A percentile compares a stretch with the other conserved stretches of the same genome.
Evolutionary conservation across 2,797 vertebrate species (phyloP).

Genomic region (Ptychobarbus kaznakovi): DNA sequence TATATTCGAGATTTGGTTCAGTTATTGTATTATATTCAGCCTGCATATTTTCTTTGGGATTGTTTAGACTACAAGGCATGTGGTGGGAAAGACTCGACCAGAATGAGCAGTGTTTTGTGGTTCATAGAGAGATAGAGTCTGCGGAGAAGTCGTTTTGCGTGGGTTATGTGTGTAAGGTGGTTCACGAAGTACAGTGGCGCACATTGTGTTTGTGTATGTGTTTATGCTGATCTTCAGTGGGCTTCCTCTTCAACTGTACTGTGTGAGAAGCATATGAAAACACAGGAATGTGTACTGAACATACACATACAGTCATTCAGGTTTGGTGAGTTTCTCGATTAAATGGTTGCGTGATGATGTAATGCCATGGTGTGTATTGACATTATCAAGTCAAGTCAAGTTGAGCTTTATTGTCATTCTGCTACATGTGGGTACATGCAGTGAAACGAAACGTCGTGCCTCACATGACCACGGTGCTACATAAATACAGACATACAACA

Average conservation of each 20-base stretch:
- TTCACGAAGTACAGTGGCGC: conserved; percentile 5
- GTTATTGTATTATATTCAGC: not conserved
- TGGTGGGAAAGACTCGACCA: not conserved
- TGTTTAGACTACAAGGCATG: not conserved
- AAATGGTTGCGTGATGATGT: conserved; percentile 62
- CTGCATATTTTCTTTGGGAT: not conserved
- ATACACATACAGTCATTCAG: conserved; percentile 71
- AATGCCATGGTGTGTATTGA: not conserved
- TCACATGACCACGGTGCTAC: too few relatives aligned
- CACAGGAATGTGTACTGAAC: conserved; percentile 72
- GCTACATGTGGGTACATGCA: too few relatives aligned
- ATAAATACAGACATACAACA: too few relatives aligned
- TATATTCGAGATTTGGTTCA: not conserved
- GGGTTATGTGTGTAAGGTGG: not conserved
- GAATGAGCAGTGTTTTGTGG: not conserved
- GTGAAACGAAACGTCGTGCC: too few relatives aligned
- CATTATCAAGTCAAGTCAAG: not conserved
- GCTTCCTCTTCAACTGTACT: conserved; percentile 20
- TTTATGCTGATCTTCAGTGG: not conserved
- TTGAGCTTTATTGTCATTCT: too few relatives aligned
- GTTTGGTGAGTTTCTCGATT: conserved; percentile 76
- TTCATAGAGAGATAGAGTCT: not conserved
- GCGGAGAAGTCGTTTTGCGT: not conserved
- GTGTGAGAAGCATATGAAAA: conserved; percentile 60
- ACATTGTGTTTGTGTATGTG: conserved; percentile 9